These are phyloP conservation scores for Parelbella ahira DNA, from an alignment of 2,888 invertebrate species.

Conservation along the genomic window DNA sequence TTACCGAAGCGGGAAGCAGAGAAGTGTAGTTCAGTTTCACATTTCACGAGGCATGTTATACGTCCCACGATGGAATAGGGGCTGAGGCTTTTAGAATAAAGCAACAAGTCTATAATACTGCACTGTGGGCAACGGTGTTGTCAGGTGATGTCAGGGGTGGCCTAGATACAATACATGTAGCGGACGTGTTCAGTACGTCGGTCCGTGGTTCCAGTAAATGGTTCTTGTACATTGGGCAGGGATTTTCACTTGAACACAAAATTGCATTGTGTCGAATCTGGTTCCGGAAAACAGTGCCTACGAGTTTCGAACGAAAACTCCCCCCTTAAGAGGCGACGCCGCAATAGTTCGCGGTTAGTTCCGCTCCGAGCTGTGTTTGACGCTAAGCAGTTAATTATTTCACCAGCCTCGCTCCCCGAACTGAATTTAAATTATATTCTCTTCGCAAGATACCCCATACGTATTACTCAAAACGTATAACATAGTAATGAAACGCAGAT, in stretches of 20 bases:
- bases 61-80: too few relatives aligned
- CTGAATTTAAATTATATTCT: conserved; percentile 3
- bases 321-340: conserved; percentile 31
- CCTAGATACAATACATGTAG: conserved; percentile 51
- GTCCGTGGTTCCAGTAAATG: conserved; percentile 45
- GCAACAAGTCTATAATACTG: conserved; percentile 47
- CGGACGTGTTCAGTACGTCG: conserved; percentile 38
- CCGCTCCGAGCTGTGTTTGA: conserved; percentile 33
- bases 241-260: conserved; percentile 56
- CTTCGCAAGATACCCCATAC: conserved; percentile 6
- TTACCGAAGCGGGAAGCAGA: too few relatives aligned
- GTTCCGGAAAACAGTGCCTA: conserved; percentile 44
- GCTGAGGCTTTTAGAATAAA: too few relatives aligned
- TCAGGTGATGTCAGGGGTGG: conserved; percentile 48
- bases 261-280: conserved; percentile 60
- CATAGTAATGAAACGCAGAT: too few relatives aligned
- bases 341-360: conserved; percentile 37
- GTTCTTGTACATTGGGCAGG: conserved; percentile 41
- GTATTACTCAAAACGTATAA: too few relatives aligned
- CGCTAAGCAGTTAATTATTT: conserved; percentile 53
- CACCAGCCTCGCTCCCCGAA: conserved; percentile 30
- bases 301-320: conserved; percentile 50
- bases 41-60: too few relatives aligned
- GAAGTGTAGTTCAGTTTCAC: too few relatives aligned
- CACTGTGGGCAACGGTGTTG: conserved; percentile 37